These are phyloP conservation scores for Caenorhabditis plicata DNA, from an alignment of 2,888 invertebrate genomes.

Conservation along the genomic window DNA sequence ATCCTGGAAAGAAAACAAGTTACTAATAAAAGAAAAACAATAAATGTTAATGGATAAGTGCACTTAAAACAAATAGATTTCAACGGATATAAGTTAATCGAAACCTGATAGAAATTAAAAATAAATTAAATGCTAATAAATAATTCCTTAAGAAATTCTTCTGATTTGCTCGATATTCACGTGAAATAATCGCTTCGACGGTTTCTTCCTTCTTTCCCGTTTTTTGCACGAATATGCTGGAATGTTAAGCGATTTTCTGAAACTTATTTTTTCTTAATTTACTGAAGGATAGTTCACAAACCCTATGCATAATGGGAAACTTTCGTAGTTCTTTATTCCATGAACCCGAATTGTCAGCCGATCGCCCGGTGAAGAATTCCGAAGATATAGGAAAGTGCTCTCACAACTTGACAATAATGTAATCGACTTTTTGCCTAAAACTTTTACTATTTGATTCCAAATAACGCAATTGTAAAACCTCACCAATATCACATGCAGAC, in stretches of 20 bases:
- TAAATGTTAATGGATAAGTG: too few species aligned
- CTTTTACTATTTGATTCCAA: slow-evolving; percentile 3
- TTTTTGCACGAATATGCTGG: neutral
- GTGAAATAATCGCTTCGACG: too few species aligned
- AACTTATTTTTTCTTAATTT: neutral
- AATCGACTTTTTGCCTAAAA: slow-evolving; percentile 3
- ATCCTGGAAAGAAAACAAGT: too few species aligned
- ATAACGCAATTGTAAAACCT: slow-evolving; percentile 10
- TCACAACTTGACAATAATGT: slow-evolving; percentile 6
- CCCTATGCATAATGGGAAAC: neutral
- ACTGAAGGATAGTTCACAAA: neutral
- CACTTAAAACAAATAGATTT: too few species aligned
- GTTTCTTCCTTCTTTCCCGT: too few species aligned
- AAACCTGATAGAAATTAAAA: too few species aligned
- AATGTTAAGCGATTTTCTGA: neutral
- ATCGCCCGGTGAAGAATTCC: slow-evolving; percentile 3
- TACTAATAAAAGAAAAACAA: too few species aligned
- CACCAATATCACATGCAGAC: slow-evolving; percentile 15
- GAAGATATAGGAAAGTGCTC: slow-evolving; percentile 8
- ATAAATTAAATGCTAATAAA: too few species aligned
- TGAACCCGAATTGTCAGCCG: slow-evolving; percentile 2
- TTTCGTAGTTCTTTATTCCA: neutral
- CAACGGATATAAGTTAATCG: too few species aligned
- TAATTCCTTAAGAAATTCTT: too few species aligned
- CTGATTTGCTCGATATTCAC: too few species aligned